Conservation (phyloP, 2,113 vertebrate genomes). For the Bettongia penicillata region DNA sequence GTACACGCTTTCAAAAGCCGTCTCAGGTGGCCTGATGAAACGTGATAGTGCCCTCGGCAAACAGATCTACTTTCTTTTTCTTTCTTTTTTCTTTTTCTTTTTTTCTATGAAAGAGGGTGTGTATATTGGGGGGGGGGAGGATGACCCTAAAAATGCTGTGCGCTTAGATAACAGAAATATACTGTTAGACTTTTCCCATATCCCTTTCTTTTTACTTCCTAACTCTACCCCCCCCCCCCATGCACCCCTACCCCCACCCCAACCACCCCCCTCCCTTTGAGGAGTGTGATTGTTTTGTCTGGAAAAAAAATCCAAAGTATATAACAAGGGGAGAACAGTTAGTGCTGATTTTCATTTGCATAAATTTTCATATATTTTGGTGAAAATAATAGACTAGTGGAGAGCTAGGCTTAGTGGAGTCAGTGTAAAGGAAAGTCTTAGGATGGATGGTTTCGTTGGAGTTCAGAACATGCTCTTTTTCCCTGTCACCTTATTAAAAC, state of each 20-base stretch:
- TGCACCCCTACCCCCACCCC: slow-evolving; percentile 75
- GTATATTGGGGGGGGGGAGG: slow-evolving; percentile 40
- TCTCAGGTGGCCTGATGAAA: slow-evolving; percentile 93
- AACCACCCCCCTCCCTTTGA: slow-evolving; percentile 91
- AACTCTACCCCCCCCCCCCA: slow-evolving; percentile 55
- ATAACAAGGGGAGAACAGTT: slow-evolving; percentile 99
- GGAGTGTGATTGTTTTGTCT: slow-evolving; percentile 97
- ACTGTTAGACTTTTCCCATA: slow-evolving; percentile 71
- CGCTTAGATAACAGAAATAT: slow-evolving; percentile 73
- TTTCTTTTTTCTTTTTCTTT: slow-evolving; percentile 75
- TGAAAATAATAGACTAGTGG: slow-evolving; percentile 99
- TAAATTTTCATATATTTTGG: slow-evolving; percentile 99
- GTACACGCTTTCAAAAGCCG: slow-evolving; percentile 92
- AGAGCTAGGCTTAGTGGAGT: slow-evolving; percentile 96
- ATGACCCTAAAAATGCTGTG: slow-evolving; percentile 65
- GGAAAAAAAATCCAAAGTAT: slow-evolving; percentile 98
- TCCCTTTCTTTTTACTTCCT: slow-evolving; percentile 54
- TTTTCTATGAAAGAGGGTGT: slow-evolving; percentile 68
- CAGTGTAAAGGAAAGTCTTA: slow-evolving; percentile 95
- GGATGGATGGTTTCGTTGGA: slow-evolving; percentile 89
- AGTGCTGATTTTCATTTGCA: slow-evolving; percentile 99
- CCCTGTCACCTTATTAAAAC: slow-evolving; percentile 79
- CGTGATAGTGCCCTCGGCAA: slow-evolving; percentile 88
- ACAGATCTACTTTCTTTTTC: slow-evolving; percentile 83
- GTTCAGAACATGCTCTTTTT: slow-evolving; percentile 80